These are phyloP conservation scores for Thaumatotibia leucotreta DNA, from an alignment of 1,140 invertebrate genomes.

Conservation along the genomic window DNA sequence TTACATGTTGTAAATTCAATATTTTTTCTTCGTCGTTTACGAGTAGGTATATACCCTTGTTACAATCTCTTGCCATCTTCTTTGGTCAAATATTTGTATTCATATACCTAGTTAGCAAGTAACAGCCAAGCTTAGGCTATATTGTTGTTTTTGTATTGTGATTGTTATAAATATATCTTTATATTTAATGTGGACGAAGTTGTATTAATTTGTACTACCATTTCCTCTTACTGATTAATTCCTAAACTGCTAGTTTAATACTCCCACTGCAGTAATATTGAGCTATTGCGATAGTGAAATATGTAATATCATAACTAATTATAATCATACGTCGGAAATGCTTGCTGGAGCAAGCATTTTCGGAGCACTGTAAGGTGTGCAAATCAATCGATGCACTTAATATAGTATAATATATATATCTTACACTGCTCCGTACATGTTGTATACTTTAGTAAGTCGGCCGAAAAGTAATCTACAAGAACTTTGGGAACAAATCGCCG, in stretches of 20 bases:
- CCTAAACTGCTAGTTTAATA: background rate
- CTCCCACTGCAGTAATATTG: background rate
- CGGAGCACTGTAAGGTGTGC: too few relatives aligned
- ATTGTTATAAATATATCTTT: conserved; percentile 12
- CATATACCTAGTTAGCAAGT: background rate
- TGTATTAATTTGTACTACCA: background rate
- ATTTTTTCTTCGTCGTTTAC: background rate
- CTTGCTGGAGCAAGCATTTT: too few relatives aligned
- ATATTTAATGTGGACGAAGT: conserved; percentile 15
- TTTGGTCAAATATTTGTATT: background rate
- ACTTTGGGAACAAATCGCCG: too few relatives aligned
- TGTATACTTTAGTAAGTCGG: too few relatives aligned
- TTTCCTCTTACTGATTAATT: background rate
- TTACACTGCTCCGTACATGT: too few relatives aligned
- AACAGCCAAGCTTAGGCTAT: background rate
- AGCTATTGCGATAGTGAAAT: background rate
- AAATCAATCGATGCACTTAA: too few relatives aligned
- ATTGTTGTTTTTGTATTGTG: conserved; percentile 19
- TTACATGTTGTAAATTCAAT: background rate
- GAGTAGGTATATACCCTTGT: background rate
- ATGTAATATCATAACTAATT: too few relatives aligned
- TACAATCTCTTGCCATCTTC: background rate
- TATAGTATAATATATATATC: too few relatives aligned
- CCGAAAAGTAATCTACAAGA: too few relatives aligned
- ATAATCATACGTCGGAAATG: too few relatives aligned